Base-by-base conservation (phyloP, 2,797 vertebrate species). In the Sorex maritimensis region DNA sequence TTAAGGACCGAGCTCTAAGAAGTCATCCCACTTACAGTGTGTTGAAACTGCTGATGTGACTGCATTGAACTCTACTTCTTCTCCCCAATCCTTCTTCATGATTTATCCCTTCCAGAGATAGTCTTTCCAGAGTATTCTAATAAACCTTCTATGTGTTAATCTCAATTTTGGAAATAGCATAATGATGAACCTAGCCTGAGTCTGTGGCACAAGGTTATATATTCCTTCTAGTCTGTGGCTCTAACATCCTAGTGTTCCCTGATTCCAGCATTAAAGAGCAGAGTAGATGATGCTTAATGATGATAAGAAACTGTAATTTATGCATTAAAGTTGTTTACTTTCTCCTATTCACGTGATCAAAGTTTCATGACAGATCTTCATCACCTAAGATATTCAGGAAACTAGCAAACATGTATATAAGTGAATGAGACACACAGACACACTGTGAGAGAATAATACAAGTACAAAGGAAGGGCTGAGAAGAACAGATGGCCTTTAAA, bases 401-500 rank as follows among this genome's bases (percentile, higher is more conserved):
- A 15, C 15, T 55, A 14, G 52, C 52, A 55, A 55, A 12, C 17
- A 14, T 67, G 28, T 71, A 19, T 63, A 28, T 46, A 41, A 5
- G 58, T 17, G n/a, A 63, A 24, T 11, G 17, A 58, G 13, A 44
- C n/a, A 19, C 17, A 63, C 19, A 24, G 61, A 63, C 19, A 30
- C 6, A 30, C 6, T n/a, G 67, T n/a, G 67, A 68, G n/a, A 14
- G 67, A 30, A 68, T 55, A 55, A 14, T n/a, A 30, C 49, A 44
- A 44, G 41, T 44, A 3, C 7, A 44, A 80, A 74, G 28, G 82
- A 75, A 80, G 65, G 74, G 58, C 19, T 94, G n/a, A 41, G 9
- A n/a, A 68, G 26, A 83, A 46, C 6, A 85, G 38, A 88, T 44
- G 26, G 52, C 81, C 81, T 92, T 63, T 72, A 81, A 79, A 83